Conservation (phyloP, 2,113 vertebrate species). For the Gobiocypris rarus region DNA sequence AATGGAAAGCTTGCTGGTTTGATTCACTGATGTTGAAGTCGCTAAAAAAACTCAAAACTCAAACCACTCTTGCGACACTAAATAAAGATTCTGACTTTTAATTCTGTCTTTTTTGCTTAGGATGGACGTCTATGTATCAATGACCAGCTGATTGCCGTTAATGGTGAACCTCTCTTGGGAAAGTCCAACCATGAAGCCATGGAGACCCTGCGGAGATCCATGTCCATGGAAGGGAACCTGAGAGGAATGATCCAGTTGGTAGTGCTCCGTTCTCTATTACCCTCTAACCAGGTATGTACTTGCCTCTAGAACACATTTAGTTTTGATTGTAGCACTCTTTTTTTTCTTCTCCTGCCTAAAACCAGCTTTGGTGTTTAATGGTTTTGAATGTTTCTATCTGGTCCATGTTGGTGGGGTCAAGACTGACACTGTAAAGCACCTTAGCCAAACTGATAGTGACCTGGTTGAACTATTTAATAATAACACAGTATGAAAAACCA, state of each 20-base stretch:
- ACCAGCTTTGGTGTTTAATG: not conserved
- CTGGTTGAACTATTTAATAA: not conserved
- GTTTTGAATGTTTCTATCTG: not conserved
- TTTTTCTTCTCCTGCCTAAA: not conserved
- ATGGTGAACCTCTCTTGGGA: constrained; percentile 89
- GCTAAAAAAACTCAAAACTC: not conserved
- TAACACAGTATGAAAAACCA: not conserved
- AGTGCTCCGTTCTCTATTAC: constrained; percentile 80
- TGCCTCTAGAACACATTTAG: constrained; percentile 44
- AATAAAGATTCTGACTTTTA: not conserved
- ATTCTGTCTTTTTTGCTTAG: constrained; percentile 65
- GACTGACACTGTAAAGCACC: not conserved
- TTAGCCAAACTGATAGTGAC: not conserved
- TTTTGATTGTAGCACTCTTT: not conserved
- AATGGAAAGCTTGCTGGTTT: not conserved
- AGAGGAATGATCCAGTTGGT: constrained; percentile 93
- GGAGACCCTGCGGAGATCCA: constrained; percentile 94
- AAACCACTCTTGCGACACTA: not conserved
- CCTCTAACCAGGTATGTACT: constrained; percentile 44
- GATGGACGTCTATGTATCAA: constrained; percentile 89
- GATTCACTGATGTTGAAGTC: not conserved
- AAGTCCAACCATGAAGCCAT: constrained; percentile 94
- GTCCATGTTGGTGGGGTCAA: not conserved
- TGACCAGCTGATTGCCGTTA: constrained; percentile 95
- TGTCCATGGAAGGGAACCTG: constrained; percentile 96